Conservation (phyloP, 1,140 invertebrate species). For the Polypedilum pembai region DNA sequence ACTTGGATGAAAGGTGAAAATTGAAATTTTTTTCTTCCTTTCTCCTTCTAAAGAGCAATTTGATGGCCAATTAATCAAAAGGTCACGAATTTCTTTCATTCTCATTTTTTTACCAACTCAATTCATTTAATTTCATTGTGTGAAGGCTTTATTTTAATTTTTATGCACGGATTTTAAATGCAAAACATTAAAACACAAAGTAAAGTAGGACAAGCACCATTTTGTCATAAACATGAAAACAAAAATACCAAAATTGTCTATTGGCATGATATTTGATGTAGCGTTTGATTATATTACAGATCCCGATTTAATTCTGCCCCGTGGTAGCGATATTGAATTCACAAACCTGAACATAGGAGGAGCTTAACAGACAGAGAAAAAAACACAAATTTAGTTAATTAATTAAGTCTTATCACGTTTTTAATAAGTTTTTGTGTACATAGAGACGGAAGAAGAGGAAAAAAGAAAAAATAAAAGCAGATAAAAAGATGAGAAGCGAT, state of each 20-base stretch:
- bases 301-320: conserved; percentile 44
- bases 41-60: neutral
- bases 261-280: conserved; percentile 6
- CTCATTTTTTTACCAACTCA: conserved; percentile 10
- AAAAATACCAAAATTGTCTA: neutral
- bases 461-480: neutral
- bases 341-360: conserved; percentile 40
- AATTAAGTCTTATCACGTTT: conserved; percentile 28
- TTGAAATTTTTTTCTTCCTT: neutral
- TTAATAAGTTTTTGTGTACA: conserved; percentile 7
- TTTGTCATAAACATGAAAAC: neutral
- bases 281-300: conserved; percentile 44
- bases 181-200: too few species aligned
- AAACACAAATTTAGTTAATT: conserved; percentile 23
- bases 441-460: neutral
- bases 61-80: conserved; percentile 12
- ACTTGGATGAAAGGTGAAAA: neutral
- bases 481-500: too few species aligned
- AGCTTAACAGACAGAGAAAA: conserved; percentile 27
- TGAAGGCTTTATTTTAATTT: neutral
- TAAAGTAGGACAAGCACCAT: neutral
- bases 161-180: neutral
- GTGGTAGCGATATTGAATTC: conserved; percentile 44
- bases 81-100: neutral
- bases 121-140: neutral